Conservation (phyloP, 1,140 invertebrate genomes). For the Tetramorium simillimum region DNA sequence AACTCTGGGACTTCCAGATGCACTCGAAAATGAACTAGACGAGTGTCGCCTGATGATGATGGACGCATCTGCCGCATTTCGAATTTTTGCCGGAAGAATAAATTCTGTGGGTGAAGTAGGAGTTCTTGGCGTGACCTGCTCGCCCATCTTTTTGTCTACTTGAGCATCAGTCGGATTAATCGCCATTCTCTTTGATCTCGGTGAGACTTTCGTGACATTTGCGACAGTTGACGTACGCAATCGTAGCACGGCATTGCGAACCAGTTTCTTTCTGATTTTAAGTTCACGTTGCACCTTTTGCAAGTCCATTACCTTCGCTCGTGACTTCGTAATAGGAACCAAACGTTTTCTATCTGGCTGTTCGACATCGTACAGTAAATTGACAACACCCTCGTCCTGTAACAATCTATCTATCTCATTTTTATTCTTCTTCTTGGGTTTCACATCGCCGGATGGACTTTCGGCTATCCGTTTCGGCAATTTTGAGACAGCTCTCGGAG, state of each 20-base stretch:
- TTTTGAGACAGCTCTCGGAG: constrained; percentile 62
- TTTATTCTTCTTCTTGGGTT: constrained; percentile 86
- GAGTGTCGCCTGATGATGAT: constrained; percentile 93
- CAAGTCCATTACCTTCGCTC: constrained; percentile 85
- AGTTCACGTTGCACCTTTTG: constrained; percentile 84
- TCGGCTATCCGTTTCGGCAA: constrained; percentile 57
- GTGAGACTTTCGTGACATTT: constrained; percentile 72
- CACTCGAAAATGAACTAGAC: constrained; percentile 93
- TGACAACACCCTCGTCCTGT: constrained; percentile 94
- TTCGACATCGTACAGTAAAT: constrained; percentile 92
- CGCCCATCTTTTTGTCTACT: constrained; percentile 82
- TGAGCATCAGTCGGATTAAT: constrained; percentile 76
- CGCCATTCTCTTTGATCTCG: constrained; percentile 85
- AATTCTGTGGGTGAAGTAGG: constrained; percentile 86
- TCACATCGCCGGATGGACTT: constrained; percentile 53
- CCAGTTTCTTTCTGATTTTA: constrained; percentile 83
- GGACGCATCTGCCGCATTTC: constrained; percentile 89
- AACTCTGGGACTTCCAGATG: constrained; percentile 85
- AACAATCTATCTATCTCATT: constrained; percentile 91
- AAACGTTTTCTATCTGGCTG: constrained; percentile 85
- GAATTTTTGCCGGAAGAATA: constrained; percentile 86
- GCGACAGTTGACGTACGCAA: constrained; percentile 78
- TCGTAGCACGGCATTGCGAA: constrained; percentile 87
- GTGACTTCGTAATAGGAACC: constrained; percentile 85
- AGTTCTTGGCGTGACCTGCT: constrained; percentile 80